A percentile compares a stretch with the other conserved stretches of the same genome.
Conservation (phyloP, 2,888 invertebrate genomes). For the Rhopalosiphum nymphaeae region DNA sequence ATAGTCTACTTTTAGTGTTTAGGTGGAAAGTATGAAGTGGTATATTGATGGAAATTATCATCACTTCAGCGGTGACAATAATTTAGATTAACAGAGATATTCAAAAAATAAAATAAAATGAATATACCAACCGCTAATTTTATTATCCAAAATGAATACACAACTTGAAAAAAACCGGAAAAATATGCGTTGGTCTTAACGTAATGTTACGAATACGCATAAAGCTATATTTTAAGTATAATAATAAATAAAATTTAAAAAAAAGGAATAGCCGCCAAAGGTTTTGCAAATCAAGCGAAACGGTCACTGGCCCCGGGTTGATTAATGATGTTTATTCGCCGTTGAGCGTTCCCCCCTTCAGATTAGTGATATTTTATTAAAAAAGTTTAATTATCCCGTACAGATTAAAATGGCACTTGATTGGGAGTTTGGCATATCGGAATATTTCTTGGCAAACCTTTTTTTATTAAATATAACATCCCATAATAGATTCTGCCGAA, state of each 20-base stretch:
- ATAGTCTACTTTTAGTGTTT: neutral
- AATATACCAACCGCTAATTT: neutral
- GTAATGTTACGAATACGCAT: neutral
- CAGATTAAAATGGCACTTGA: slow-evolving; percentile 42
- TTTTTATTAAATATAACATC: neutral
- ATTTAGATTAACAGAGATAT: neutral
- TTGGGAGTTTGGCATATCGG: neutral
- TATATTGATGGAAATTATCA: neutral
- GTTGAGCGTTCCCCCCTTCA: neutral
- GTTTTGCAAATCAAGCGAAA: neutral
- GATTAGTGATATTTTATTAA: neutral
- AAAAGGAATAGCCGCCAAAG: neutral
- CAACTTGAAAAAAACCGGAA: neutral
- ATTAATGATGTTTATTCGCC: slow-evolving; percentile 4
- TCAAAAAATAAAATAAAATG: neutral
- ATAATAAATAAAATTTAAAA: neutral
- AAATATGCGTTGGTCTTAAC: neutral
- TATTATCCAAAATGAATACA: neutral
- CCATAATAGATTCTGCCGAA: neutral
- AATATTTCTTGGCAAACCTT: slow-evolving; percentile 3
- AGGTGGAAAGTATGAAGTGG: neutral
- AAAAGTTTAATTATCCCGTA: slow-evolving; percentile 33
- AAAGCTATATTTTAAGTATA: neutral
- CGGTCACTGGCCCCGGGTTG: neutral
- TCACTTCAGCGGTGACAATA: neutral